Conservation (phyloP, 2,113 vertebrate genomes). For the Cynocephalus volans region DNA sequence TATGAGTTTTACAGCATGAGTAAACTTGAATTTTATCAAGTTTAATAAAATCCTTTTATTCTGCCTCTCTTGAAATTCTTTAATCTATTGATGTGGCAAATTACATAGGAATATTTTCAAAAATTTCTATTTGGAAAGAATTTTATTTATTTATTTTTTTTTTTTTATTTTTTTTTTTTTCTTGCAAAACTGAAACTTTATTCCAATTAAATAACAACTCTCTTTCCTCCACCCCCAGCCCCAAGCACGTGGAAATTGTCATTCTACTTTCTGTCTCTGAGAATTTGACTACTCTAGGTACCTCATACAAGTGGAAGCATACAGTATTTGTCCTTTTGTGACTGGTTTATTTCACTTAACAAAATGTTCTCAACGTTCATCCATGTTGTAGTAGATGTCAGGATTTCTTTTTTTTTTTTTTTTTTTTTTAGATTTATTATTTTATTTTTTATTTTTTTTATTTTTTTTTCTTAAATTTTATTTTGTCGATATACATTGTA, state of each 20-base stretch:
- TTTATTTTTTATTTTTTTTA: no score
- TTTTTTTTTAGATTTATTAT: no score
- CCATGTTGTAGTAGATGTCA: neutral
- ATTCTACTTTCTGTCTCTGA: neutral
- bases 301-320: neutral
- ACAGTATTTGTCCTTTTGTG: neutral
- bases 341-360: neutral
- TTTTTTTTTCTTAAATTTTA: no score
- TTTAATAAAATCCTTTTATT: neutral
- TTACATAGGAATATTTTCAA: neutral
- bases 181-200: slow-evolving; percentile 54
- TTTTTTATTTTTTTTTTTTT: no score
- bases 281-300: neutral
- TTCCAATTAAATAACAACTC: neutral
- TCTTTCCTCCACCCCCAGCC: neutral
- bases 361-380: neutral
- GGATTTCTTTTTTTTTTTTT: neutral
- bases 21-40: slow-evolving; percentile 12
- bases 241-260: neutral
- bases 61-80: neutral
- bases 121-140: neutral
- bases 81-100: neutral
- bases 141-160: no score
- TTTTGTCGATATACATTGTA: no score
- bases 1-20: neutral